Evolutionary conservation across 2,888 invertebrate genomes (phyloP).

Genomic region (Nomada flava): DNA sequence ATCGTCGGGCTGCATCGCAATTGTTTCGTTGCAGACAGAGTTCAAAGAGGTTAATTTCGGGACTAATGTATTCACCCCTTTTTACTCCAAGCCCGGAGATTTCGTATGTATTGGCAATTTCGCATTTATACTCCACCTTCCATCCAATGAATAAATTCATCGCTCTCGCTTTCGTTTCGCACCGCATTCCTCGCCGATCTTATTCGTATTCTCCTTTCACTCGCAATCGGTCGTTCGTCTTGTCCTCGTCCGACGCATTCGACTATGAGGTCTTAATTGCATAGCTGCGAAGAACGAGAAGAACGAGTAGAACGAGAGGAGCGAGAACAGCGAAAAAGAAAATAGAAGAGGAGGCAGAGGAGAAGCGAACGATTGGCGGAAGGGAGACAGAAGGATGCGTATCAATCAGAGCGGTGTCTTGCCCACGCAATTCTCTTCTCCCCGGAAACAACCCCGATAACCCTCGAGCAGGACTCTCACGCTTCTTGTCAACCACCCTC

Average conservation of each 20-base stretch:
- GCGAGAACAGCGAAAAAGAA: too few species aligned
- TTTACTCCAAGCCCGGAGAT: slow-evolving; percentile 84
- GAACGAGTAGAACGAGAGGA: not conserved
- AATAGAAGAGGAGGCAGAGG: not conserved
- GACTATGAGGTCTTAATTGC: slow-evolving; percentile 15
- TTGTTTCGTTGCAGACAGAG: slow-evolving; percentile 81
- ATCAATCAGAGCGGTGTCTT: slow-evolving; percentile 80
- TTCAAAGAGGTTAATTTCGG: slow-evolving; percentile 83
- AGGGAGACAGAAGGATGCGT: slow-evolving; percentile 58
- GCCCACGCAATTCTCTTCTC: slow-evolving; percentile 69
- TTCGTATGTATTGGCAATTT: slow-evolving; percentile 85
- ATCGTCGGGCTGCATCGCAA: slow-evolving; percentile 80
- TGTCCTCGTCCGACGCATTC: not conserved
- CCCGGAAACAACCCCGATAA: slow-evolving; percentile 62
- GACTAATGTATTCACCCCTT: slow-evolving; percentile 84
- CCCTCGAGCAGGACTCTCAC: slow-evolving; percentile 73
- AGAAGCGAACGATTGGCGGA: not conserved
- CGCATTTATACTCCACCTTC: slow-evolving; percentile 82
- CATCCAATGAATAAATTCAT: slow-evolving; percentile 84
- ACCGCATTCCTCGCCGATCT: slow-evolving; percentile 24
- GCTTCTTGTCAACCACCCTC: slow-evolving; percentile 76
- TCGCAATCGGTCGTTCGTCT: not conserved
- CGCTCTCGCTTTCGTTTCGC: slow-evolving; percentile 71
- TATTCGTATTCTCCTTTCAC: not conserved
- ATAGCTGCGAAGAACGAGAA: not conserved